These are phyloP conservation scores for Amphimedon queenslandica DNA, from an alignment of 37 sponge, comb jelly and placozoan species.

Conservation along the genomic window DNA sequence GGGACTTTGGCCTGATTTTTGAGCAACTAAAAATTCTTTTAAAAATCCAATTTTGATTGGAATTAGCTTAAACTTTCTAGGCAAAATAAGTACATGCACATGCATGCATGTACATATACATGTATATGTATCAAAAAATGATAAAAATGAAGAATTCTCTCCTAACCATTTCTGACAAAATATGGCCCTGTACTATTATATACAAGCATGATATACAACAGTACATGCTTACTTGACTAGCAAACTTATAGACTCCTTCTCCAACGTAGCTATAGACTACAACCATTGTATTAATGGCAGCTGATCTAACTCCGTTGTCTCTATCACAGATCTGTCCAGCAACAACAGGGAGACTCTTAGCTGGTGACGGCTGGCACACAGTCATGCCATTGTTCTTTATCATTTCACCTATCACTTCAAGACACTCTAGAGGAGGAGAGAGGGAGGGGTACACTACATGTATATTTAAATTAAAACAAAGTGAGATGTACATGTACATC, in stretches of 20 bases:
- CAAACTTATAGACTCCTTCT: slow-evolving; percentile 75
- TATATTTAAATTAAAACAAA: background rate
- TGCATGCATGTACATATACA: background rate
- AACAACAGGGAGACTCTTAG: slow-evolving; percentile 74
- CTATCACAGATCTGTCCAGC: slow-evolving; percentile 79
- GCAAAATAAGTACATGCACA: slow-evolving; percentile 6
- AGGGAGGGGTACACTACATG: background rate
- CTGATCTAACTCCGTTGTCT: slow-evolving; percentile 82
- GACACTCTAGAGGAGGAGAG: slow-evolving; percentile 64
- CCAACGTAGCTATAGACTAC: slow-evolving; percentile 79
- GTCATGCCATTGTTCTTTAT: slow-evolving; percentile 76
- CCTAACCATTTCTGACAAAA: no score
- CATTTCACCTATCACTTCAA: slow-evolving; percentile 81
- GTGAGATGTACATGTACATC: no score
- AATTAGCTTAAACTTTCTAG: no score
- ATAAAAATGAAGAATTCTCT: no score
- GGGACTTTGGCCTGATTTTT: no score
- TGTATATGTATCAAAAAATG: no score
- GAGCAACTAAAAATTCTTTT: no score
- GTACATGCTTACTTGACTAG: slow-evolving; percentile 40
- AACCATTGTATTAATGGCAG: slow-evolving; percentile 91
- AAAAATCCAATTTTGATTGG: no score
- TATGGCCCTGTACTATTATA: background rate
- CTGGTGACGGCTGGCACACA: slow-evolving; percentile 81
- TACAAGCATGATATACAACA: background rate